These are phyloP conservation scores for Omphaloscelis lunosa DNA, from an alignment of 2,888 invertebrate species.

Conservation along the genomic window DNA sequence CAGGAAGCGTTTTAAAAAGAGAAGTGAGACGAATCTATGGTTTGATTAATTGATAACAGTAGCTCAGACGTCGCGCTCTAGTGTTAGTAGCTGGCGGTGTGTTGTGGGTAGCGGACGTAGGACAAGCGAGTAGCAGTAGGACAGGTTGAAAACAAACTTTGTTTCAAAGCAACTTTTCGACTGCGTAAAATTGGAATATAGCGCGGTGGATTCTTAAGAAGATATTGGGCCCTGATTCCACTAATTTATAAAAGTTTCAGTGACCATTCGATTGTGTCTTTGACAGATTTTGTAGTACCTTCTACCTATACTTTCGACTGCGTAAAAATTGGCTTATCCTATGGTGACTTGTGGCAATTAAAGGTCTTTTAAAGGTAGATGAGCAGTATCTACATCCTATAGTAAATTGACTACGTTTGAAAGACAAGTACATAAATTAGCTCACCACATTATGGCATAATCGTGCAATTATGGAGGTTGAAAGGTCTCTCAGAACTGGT, in stretches of 20 bases:
- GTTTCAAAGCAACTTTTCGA: background rate
- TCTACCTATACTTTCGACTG: background rate
- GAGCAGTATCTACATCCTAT: background rate
- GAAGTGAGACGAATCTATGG: conserved; percentile 74
- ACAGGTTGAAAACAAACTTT: background rate
- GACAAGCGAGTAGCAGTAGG: conserved; percentile 46
- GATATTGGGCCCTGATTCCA: too few relatives aligned
- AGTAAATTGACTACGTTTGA: background rate
- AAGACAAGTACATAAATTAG: background rate
- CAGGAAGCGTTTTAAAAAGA: conserved; percentile 71
- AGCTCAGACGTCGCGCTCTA: conserved; percentile 70
- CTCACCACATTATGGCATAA: background rate
- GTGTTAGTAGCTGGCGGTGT: conserved; percentile 67
- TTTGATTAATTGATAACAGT: conserved; percentile 86
- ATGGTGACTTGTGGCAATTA: background rate
- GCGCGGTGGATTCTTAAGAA: background rate
- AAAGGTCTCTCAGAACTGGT: background rate
- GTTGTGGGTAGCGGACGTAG: conserved; percentile 48
- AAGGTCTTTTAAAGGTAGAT: background rate
- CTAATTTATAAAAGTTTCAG: background rate
- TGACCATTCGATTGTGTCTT: background rate
- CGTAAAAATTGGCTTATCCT: background rate
- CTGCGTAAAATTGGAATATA: background rate
- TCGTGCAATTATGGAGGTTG: background rate
- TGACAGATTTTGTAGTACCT: background rate